These are phyloP conservation scores for Gymnoscopelus braueri DNA, from an alignment of 2,797 vertebrate genomes.

Conservation along the genomic window DNA sequence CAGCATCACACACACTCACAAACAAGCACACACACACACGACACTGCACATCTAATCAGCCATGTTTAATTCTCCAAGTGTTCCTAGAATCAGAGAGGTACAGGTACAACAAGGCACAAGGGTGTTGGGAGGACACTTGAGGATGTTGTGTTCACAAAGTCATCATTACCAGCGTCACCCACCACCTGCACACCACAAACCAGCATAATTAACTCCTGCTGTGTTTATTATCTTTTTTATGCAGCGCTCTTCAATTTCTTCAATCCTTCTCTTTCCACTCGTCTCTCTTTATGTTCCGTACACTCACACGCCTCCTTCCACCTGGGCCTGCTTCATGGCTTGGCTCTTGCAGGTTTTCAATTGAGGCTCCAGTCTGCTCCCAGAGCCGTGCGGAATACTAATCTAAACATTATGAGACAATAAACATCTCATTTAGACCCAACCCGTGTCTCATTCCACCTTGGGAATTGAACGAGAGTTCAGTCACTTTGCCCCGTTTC, in stretches of 20 bases:
- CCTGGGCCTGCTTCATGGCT: constrained; percentile 2
- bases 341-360: constrained; percentile 26
- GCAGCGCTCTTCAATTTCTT: constrained; percentile 5
- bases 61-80: constrained; percentile 33
- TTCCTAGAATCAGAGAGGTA: constrained; percentile 35
- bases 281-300: constrained; percentile 17
- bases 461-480: neutral
- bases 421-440: constrained; percentile 25
- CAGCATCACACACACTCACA: constrained; percentile 2
- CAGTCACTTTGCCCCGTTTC: constrained; percentile 12
- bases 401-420: constrained; percentile 26
- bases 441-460: neutral
- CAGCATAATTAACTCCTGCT: constrained; percentile 60
- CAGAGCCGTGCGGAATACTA: constrained; percentile 22
- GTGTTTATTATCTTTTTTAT: neutral
- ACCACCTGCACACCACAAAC: constrained; percentile 43
- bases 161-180: constrained; percentile 40
- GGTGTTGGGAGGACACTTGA: constrained; percentile 35
- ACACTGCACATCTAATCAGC: constrained; percentile 40
- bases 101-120: neutral
- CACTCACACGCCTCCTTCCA: neutral
- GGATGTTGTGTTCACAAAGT: constrained; percentile 50
- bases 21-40: too few relatives aligned
- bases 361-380: constrained; percentile 9
- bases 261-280: constrained; percentile 29